phyloP scores from a whole-genome alignment of 2,797 vertebrate species.

The Acanthurus tractus region DNA sequence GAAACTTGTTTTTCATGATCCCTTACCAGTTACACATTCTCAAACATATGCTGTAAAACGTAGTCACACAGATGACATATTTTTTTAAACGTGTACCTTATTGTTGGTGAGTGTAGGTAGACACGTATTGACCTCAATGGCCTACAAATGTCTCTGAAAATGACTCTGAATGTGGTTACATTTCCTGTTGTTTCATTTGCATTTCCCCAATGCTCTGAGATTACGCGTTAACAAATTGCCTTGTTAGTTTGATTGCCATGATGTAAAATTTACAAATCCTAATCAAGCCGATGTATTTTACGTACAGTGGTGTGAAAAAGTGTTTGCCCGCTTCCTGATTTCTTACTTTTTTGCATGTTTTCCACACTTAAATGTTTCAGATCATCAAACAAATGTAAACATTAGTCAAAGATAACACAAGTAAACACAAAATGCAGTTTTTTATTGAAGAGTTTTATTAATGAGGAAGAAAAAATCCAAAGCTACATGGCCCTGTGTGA shows the following conservation, averaged over 20 bases:
- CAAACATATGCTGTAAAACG: not conserved
- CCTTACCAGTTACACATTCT: not conserved
- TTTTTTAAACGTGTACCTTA: not conserved
- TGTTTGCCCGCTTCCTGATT: not conserved
- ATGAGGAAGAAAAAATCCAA: too few relatives aligned
- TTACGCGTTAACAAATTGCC: too few relatives aligned
- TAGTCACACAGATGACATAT: conserved; percentile 8
- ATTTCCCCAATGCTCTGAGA: not conserved
- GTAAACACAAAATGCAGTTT: too few relatives aligned
- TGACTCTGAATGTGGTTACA: not conserved
- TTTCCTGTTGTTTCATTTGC: conserved; percentile 13
- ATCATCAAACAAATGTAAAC: too few relatives aligned
- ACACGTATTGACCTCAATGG: not conserved
- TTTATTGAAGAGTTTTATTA: too few relatives aligned
- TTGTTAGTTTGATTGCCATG: too few relatives aligned
- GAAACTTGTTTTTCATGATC: too few relatives aligned
- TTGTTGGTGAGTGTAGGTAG: not conserved
- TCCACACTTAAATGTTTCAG: not conserved
- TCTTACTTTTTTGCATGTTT: not conserved
- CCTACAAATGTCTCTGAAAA: not conserved
- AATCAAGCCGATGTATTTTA: too few relatives aligned
- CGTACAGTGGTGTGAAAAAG: too few relatives aligned
- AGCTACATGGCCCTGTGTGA: too few relatives aligned
- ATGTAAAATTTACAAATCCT: too few relatives aligned
- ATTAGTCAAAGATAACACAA: too few relatives aligned